Percentiles rank a stretch among this genome's conserved stretches.
Conservation (phyloP, 2,888 invertebrate species). For the Rotaria socialis region DNA sequence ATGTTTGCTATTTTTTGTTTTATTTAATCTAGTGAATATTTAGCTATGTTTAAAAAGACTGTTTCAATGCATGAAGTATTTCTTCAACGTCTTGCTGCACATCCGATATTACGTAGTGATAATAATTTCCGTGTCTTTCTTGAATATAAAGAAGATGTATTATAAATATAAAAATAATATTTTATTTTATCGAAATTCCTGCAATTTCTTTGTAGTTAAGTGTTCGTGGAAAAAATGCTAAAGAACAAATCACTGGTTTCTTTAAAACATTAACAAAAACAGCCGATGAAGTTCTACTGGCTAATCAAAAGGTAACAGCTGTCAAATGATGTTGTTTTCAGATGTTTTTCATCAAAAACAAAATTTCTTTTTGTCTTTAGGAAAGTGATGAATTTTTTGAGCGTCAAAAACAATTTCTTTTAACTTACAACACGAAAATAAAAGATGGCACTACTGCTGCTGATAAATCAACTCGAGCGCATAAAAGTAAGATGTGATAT, state of each 20-base stretch:
- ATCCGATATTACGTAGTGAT: constrained; percentile 85
- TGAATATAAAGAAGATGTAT: constrained; percentile 83
- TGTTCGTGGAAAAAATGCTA: constrained; percentile 71
- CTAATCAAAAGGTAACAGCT: constrained; percentile 72
- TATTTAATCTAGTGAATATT: constrained; percentile 72
- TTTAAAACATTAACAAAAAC: constrained; percentile 74
- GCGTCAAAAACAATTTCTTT: constrained; percentile 85
- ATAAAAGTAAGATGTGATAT: constrained; percentile 68
- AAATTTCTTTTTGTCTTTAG: constrained; percentile 49
- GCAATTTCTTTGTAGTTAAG: constrained; percentile 59
- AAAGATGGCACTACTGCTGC: constrained; percentile 84
- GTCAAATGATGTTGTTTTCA: no score
- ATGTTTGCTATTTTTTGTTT: no score
- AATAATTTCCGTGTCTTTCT: constrained; percentile 90
- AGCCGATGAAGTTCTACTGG: constrained; percentile 91
- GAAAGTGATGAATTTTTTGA: constrained; percentile 99
- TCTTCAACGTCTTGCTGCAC: constrained; percentile 84
- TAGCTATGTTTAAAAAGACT: constrained; percentile 98
- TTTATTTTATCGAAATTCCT: background rate
- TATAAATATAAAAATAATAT: no score
- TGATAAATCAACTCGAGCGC: constrained; percentile 86
- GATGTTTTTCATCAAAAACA: no score
- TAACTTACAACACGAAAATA: constrained; percentile 87
- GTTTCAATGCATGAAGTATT: constrained; percentile 99
- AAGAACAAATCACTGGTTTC: constrained; percentile 80